Base-by-base conservation (phyloP, 2,888 invertebrate genomes). In the Rapana venosa region DNA sequence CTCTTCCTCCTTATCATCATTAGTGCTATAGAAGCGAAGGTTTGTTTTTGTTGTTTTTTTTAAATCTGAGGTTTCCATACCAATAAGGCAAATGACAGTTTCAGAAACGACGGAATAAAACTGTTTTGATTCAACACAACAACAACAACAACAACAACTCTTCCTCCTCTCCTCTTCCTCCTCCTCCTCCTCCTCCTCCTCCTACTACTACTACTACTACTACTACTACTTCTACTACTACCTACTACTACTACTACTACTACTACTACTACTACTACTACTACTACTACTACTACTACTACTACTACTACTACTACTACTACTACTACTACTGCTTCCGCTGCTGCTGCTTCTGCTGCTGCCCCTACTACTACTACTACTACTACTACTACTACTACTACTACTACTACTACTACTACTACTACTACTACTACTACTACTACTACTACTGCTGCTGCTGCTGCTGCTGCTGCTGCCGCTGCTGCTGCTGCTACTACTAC, bases 261-360 rank as follows among this genome's bases (percentile, higher is more conserved):
- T 88, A 81, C 81, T 88, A 88, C 81, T 88, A 88, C 81, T 88
- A 88, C 81, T 88, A 88, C 81, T 88, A 88, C 81, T 88, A 81
- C 47, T 88, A 88, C 81, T 88, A 88, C 81, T 88, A 88, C 61
- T 88, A 88, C 81, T 88, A 88, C 56, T 88, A 88, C 81, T 88
- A 88, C 81, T 81, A 88, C 81, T 81, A 81, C 81, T 88, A 88
- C 81, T 47, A 88, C 81, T 81, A 79, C 58, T 83, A 88, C 83
- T 88, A 83, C 83, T 88, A 88, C 81, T 88, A 88, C 61, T 88
- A 88, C 83, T 88, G 83, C 83, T 88, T 56, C 83, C 83, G 83
- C 83, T 88, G 83, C 83, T 88, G 83, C 83, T 88, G 83, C 83
- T 88, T 56, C 83, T 88, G 83, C 83, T 88, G 83, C 83, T 88